Evolutionary conservation across 2,888 invertebrate species (phyloP).

Genomic region (Limnephilus rhombicus): DNA sequence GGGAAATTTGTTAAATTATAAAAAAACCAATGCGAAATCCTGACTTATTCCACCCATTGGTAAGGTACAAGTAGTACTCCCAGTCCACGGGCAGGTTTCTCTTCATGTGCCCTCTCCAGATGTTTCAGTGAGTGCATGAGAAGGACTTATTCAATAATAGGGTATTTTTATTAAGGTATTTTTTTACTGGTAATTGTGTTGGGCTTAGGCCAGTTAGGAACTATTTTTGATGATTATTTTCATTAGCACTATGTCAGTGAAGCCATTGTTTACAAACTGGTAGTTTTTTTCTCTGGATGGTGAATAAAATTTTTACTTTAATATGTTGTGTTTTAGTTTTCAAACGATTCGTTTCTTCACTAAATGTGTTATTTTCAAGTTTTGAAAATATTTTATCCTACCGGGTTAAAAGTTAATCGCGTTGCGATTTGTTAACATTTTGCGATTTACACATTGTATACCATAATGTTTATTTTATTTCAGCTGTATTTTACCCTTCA

Average conservation of each 20-base stretch:
- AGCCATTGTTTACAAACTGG: background rate
- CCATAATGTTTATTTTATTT: constrained; percentile 22
- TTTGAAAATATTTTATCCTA: background rate
- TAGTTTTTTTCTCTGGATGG: background rate
- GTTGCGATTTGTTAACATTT: background rate
- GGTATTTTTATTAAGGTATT: background rate
- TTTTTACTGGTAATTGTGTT: background rate
- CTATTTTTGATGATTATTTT: background rate
- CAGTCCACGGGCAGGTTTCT: background rate
- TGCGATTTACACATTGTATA: background rate
- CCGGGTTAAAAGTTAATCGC: background rate
- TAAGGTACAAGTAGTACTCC: too few relatives aligned
- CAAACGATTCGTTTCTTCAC: background rate
- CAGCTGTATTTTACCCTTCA: constrained; percentile 15
- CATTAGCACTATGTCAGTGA: background rate
- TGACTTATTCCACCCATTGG: background rate
- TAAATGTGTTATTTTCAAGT: background rate
- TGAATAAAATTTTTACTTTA: background rate
- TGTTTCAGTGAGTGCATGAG: background rate
- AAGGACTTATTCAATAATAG: too few relatives aligned
- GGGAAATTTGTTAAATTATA: constrained; percentile 72
- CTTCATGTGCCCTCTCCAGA: background rate
- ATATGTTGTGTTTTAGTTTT: background rate
- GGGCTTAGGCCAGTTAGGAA: background rate
- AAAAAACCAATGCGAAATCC: background rate